Evolutionary conservation across 1,140 invertebrate species (phyloP), one percentile per base, ranked within the genome.

Genomic region (Charaxes varanes): DNA sequence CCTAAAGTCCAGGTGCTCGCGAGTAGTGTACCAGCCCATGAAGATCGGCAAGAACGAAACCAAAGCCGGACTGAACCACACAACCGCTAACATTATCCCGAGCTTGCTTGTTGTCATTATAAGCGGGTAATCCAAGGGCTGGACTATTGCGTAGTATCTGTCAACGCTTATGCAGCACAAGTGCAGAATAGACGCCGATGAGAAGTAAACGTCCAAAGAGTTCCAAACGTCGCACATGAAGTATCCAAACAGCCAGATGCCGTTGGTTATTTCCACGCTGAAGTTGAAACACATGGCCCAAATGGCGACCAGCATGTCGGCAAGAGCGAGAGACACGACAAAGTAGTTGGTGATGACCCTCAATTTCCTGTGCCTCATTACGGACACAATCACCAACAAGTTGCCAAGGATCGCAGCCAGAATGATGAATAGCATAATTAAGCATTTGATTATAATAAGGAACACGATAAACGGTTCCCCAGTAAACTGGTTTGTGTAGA

Each of bases 21-120:
- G 84, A 0, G 94, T 95, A 0, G 94, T 94, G 76, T 96, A 96
- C 93, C 94, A 96, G 2, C 93, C 95, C 71, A 92, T 93, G 69
- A 98, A 98, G 26, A 99, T 96, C 0, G 97, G 97, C 15, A 98
- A 87, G 62, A 98, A 97, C 2, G 96, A 98, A 23, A 99, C 94
- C 13, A 97, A 80, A 1, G 94, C 92, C 6, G 97, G 95, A 30
- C 94, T 91, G 31, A 93, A 90, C 97, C 97, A 99, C 1, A 98
- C 95, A 1, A 93, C 88, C 3, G 91, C 89, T 40, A 94, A 70
- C 92, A 94, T 94, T 10, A 92, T 86, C 1, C 88, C 89, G 4
- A 98, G 76, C 73, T 88, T 86, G 10, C 87, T 82, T 28, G 91
- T 90, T 0, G 94, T 97, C 91, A 96, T 96, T 41, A 94, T 94